These are phyloP conservation scores for Campylomormyrus numenius DNA, from an alignment of 2,113 vertebrate genomes.

Conservation along the genomic window DNA sequence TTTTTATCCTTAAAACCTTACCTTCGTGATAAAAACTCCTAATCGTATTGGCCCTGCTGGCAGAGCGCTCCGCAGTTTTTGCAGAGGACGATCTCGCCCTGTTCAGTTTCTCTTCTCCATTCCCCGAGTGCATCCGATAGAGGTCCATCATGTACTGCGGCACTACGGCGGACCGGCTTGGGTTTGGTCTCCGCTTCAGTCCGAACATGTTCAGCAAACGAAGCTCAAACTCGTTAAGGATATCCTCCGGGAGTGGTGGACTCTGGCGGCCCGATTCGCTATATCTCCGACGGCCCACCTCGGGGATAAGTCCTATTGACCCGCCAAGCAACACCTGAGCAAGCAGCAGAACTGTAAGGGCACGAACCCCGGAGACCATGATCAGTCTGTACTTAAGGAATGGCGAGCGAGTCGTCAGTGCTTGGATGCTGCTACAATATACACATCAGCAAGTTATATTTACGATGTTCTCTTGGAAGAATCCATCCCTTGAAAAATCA, in stretches of 20 bases:
- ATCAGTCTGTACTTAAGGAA: slow-evolving; percentile 61
- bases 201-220: slow-evolving; percentile 79
- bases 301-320: slow-evolving; percentile 68
- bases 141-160: slow-evolving; percentile 78
- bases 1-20: slow-evolving; percentile 40
- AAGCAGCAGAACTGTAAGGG: slow-evolving; percentile 75
- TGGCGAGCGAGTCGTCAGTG: background rate
- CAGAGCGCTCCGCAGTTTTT: slow-evolving; percentile 61
- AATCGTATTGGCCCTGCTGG: slow-evolving; percentile 75
- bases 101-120: slow-evolving; percentile 56
- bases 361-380: slow-evolving; percentile 72
- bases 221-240: slow-evolving; percentile 72
- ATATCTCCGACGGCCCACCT: slow-evolving; percentile 66
- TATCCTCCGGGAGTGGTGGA: slow-evolving; percentile 63
- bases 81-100: slow-evolving; percentile 44
- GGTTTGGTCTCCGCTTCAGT: slow-evolving; percentile 71
- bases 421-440: background rate
- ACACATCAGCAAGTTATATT: background rate
- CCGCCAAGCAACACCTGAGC: slow-evolving; percentile 72
- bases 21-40: slow-evolving; percentile 82
- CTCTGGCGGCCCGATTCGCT: slow-evolving; percentile 51
- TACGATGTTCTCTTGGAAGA: background rate
- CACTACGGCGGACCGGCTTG: slow-evolving; percentile 67
- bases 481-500: background rate
- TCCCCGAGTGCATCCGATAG: slow-evolving; percentile 65